These are phyloP conservation scores for Hedychridium roseum DNA, from an alignment of 2,888 invertebrate genomes.

Conservation along the genomic window DNA sequence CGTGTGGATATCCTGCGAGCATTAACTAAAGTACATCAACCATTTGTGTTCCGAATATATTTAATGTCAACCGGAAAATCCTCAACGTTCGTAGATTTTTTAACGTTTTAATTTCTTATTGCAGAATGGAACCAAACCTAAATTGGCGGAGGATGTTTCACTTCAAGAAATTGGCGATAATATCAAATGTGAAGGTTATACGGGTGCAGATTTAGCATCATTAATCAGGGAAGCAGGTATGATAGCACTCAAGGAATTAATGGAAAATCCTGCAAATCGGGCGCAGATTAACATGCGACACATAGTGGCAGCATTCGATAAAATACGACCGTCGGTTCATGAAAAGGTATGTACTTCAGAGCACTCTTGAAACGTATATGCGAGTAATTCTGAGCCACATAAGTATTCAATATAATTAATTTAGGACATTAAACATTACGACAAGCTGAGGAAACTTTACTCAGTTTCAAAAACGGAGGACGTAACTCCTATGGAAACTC, in stretches of 20 bases:
- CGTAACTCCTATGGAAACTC: constrained; percentile 67
- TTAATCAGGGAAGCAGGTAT: constrained; percentile 88
- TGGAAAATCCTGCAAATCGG: constrained; percentile 66
- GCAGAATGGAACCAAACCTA: constrained; percentile 82
- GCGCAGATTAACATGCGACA: constrained; percentile 72
- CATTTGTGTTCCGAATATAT: too few species aligned
- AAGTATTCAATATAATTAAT: constrained; percentile 34
- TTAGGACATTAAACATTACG: constrained; percentile 79
- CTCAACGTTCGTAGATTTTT: too few species aligned
- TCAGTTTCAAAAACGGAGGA: constrained; percentile 66
- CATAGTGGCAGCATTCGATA: constrained; percentile 78
- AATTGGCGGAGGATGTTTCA: constrained; percentile 78
- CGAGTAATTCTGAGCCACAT: too few species aligned
- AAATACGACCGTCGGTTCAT: constrained; percentile 88
- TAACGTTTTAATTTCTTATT: constrained; percentile 35
- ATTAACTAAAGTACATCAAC: constrained; percentile 77
- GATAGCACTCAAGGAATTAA: constrained; percentile 79
- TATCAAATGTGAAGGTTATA: constrained; percentile 78
- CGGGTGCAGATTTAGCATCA: constrained; percentile 94
- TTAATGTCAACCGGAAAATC: too few species aligned
- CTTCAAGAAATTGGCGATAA: constrained; percentile 75
- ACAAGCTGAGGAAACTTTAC: constrained; percentile 75
- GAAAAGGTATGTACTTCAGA: constrained; percentile 67
- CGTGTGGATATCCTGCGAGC: constrained; percentile 88
- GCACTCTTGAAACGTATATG: not conserved